These are phyloP conservation scores for Lepidurus couesii DNA, from an alignment of 1,140 invertebrate genomes.

Conservation along the genomic window DNA sequence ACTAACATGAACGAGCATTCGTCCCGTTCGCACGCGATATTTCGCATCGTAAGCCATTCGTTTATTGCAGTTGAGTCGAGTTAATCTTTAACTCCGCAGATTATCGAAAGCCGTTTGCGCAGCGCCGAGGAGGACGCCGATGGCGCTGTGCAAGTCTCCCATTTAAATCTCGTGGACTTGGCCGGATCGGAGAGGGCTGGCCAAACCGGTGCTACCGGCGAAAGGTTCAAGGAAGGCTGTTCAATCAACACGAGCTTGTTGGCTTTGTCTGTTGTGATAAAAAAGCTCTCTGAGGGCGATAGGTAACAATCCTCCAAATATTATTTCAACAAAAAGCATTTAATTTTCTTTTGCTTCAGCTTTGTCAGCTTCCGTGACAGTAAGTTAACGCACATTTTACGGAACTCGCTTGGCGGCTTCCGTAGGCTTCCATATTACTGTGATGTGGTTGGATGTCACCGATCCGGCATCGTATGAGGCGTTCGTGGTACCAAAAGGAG, in stretches of 20 bases:
- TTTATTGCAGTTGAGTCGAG: constrained; percentile 24
- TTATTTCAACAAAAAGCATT: constrained; percentile 39
- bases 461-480: not conserved
- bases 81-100: constrained; percentile 37
- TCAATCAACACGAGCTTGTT: constrained; percentile 76
- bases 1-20: constrained; percentile 75
- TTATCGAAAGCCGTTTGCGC: constrained; percentile 36
- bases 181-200: constrained; percentile 74
- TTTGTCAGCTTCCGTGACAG: constrained; percentile 72
- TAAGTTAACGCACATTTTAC: constrained; percentile 75
- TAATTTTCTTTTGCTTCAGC: not conserved
- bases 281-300: constrained; percentile 61
- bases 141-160: constrained; percentile 58
- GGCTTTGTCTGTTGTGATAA: constrained; percentile 66
- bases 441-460: not conserved
- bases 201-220: constrained; percentile 60
- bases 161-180: constrained; percentile 75
- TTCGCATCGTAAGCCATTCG: constrained; percentile 44
- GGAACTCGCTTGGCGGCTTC: constrained; percentile 72
- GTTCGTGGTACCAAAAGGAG: not conserved
- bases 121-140: constrained; percentile 46
- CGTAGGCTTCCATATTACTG: not conserved
- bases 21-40: constrained; percentile 71
- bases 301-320: constrained; percentile 37
- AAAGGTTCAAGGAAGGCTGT: constrained; percentile 71